Percentiles rank a stretch among this genome's conserved stretches.
Evolutionary conservation across 2,113 vertebrate species (phyloP).

Genomic region (Spea bombifrons): DNA sequence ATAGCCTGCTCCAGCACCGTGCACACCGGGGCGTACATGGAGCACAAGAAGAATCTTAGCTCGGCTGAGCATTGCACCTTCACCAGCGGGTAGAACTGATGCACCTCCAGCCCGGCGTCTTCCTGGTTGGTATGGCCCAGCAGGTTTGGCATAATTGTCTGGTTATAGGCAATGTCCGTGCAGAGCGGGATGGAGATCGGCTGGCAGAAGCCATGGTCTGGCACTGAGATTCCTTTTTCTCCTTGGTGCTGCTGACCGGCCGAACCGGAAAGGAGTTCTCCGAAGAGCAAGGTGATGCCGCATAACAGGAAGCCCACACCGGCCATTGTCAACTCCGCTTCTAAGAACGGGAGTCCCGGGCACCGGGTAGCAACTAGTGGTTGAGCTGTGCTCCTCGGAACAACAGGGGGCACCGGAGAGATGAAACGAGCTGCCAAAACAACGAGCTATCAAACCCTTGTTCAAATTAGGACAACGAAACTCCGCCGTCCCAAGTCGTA

Average conservation of each 20-base stretch:
- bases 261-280: constrained; percentile 48
- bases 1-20: constrained; percentile 82
- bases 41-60: constrained; percentile 86
- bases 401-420: constrained; percentile 13
- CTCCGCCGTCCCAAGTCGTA: not conserved
- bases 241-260: constrained; percentile 68
- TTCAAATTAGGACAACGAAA: not conserved
- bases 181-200: constrained; percentile 88
- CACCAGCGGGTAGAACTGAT: constrained; percentile 88
- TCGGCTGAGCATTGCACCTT: constrained; percentile 88
- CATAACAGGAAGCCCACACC: constrained; percentile 34
- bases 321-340: constrained; percentile 33
- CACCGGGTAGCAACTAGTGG: not conserved
- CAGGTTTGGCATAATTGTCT: constrained; percentile 86
- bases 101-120: constrained; percentile 82
- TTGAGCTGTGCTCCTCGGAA: not conserved
- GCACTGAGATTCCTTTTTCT: constrained; percentile 73
- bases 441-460: constrained; percentile 12
- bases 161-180: constrained; percentile 86
- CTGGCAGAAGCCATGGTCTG: constrained; percentile 81
- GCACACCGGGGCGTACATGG: constrained; percentile 84
- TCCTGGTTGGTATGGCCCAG: constrained; percentile 83
- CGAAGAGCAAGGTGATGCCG: constrained; percentile 50
- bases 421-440: constrained; percentile 32
- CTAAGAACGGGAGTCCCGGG: not conserved